Conservation (phyloP, 2,797 vertebrate species). For the Parauchenoglanis ngamensis region DNA sequence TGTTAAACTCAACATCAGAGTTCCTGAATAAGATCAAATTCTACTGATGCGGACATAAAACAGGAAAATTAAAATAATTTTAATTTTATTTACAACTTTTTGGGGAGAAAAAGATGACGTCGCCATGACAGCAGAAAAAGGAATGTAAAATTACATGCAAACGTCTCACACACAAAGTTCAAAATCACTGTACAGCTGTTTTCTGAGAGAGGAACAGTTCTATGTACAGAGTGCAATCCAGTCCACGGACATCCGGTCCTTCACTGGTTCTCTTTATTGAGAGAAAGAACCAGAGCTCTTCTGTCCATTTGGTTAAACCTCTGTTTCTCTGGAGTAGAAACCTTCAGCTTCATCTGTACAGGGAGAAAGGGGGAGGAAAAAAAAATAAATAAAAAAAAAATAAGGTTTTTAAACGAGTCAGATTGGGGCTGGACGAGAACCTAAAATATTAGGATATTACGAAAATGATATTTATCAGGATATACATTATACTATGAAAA, state of each 20-base stretch:
- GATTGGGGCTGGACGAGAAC: not conserved
- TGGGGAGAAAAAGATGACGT: slow-evolving; percentile 23
- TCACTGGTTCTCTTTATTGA: slow-evolving; percentile 75
- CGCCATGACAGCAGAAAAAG: slow-evolving; percentile 13
- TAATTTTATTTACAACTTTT: slow-evolving; percentile 71
- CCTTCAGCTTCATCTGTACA: slow-evolving; percentile 71
- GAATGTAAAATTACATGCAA: not conserved
- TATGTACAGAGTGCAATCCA: slow-evolving; percentile 40
- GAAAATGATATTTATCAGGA: no score
- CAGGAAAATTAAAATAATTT: slow-evolving; percentile 33
- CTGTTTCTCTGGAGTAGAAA: slow-evolving; percentile 72
- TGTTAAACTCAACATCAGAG: not conserved
- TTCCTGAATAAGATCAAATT: not conserved
- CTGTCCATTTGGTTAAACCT: slow-evolving; percentile 67
- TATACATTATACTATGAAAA: no score
- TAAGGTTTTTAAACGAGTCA: not conserved
- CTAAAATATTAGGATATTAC: no score
- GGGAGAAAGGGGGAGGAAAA: no score
- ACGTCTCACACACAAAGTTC: slow-evolving; percentile 2
- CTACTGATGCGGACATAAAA: not conserved
- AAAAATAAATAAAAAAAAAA: not conserved
- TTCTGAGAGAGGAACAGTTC: slow-evolving; percentile 13
- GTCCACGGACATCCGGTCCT: not conserved
- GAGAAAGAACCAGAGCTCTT: slow-evolving; percentile 65
- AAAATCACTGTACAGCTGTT: slow-evolving; percentile 13